Conservation (phyloP, 2,888 invertebrate genomes). For the Bruchidius siliquastri region DNA sequence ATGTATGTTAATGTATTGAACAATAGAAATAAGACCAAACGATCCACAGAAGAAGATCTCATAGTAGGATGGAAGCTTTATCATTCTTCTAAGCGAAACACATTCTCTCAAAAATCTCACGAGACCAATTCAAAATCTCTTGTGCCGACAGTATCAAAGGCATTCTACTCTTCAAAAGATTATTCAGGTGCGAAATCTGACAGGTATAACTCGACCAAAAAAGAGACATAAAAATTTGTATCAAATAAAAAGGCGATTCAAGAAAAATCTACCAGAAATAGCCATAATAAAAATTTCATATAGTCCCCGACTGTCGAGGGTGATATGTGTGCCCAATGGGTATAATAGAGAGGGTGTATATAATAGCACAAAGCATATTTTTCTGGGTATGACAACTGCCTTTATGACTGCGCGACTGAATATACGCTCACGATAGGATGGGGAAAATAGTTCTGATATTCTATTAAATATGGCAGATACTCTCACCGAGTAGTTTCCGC, state of each 20-base stretch:
- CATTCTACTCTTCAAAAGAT: neutral
- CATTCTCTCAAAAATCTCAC: neutral
- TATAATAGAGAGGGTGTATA: slow-evolving; percentile 13
- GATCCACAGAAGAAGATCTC: too few species aligned
- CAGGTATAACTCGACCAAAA: neutral
- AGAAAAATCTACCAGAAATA: slow-evolving; percentile 13
- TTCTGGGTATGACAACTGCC: neutral
- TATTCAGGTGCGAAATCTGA: neutral
- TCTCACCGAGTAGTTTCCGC: too few species aligned
- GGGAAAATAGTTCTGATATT: neutral
- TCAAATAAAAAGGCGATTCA: neutral
- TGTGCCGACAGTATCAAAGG: neutral
- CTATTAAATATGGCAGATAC: too few species aligned
- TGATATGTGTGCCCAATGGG: slow-evolving; percentile 9
- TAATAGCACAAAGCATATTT: neutral
- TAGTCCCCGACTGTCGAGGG: slow-evolving; percentile 28
- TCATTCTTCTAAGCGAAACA: neutral
- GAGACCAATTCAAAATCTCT: neutral
- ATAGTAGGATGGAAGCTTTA: neutral
- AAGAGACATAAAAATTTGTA: neutral
- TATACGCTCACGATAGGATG: neutral
- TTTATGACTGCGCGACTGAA: neutral
- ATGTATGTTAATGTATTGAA: too few species aligned
- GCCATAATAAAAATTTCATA: slow-evolving; percentile 36
- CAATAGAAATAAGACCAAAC: too few species aligned